A percentile compares a stretch with the other conserved stretches of the same genome.
Conservation (phyloP, 2,888 invertebrate genomes). For the Blera fallax region DNA sequence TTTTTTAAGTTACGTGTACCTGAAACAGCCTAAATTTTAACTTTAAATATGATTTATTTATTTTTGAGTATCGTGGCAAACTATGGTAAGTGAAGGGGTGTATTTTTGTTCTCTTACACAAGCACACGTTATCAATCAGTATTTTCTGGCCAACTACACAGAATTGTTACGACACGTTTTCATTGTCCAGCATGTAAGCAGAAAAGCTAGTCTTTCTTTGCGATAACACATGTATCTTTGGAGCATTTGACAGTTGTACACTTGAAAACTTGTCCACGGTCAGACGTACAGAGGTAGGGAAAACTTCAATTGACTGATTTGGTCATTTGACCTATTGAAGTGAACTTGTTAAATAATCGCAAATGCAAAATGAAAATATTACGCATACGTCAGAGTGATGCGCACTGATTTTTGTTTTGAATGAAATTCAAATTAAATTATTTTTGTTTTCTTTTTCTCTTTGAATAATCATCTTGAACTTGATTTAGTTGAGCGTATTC, state of each 20-base stretch:
- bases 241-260: neutral
- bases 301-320: slow-evolving; percentile 27
- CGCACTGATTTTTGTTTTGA: neutral
- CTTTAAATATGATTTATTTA: slow-evolving; percentile 79
- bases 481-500: slow-evolving; percentile 8
- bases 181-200: neutral
- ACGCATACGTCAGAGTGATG: slow-evolving; percentile 43
- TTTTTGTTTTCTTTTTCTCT: neutral
- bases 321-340: slow-evolving; percentile 45
- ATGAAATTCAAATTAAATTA: neutral
- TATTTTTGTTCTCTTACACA: slow-evolving; percentile 16
- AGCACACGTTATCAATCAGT: slow-evolving; percentile 39
- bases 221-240: slow-evolving; percentile 10
- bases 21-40: slow-evolving; percentile 39
- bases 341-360: slow-evolving; percentile 19
- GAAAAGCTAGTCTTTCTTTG: neutral
- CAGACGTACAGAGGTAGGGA: too few species aligned
- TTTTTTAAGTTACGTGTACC: slow-evolving; percentile 53
- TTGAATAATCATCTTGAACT: slow-evolving; percentile 21
- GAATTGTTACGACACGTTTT: slow-evolving; percentile 8
- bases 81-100: slow-evolving; percentile 79
- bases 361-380: slow-evolving; percentile 3
- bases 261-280: neutral
- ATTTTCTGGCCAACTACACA: neutral
- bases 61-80: slow-evolving; percentile 80